Percentiles rank a stretch among this genome's conserved stretches.
phyloP scores from a whole-genome alignment of 2,888 invertebrate genomes.

The Petrophora chlorosata region DNA sequence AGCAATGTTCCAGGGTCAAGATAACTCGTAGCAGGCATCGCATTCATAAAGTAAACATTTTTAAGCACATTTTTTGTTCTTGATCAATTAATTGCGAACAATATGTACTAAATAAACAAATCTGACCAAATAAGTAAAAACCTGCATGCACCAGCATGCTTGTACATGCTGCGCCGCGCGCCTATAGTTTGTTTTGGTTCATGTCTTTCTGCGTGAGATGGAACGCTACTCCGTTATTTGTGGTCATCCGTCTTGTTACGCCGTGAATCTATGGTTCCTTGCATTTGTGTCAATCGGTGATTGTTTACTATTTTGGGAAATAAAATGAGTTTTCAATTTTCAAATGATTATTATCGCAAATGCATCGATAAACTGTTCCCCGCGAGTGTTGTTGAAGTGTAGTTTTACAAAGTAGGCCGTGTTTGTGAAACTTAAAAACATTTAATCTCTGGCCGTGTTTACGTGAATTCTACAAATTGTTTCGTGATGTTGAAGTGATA shows the following conservation, averaged over 20 bases:
- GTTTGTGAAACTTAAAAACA: constrained; percentile 35
- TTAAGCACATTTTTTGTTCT: no score
- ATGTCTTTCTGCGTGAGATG: constrained; percentile 48
- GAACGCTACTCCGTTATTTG: constrained; percentile 68
- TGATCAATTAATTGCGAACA: no score
- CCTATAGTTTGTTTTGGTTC: background rate
- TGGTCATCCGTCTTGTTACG: constrained; percentile 71
- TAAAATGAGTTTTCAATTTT: constrained; percentile 48
- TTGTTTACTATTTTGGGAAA: constrained; percentile 79
- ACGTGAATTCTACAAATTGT: constrained; percentile 58
- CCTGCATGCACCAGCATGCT: no score
- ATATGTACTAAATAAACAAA: no score
- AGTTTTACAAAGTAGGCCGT: constrained; percentile 28
- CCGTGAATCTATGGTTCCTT: constrained; percentile 74
- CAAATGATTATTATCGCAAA: constrained; percentile 31
- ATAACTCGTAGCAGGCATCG: no score
- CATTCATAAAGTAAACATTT: no score
- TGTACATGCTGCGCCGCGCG: no score
- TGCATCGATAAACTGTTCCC: constrained; percentile 29
- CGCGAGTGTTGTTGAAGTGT: constrained; percentile 18
- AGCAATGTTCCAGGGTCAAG: no score
- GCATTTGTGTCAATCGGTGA: constrained; percentile 75
- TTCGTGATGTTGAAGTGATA: constrained; percentile 53
- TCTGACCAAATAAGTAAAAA: no score
- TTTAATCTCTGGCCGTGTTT: constrained; percentile 66